A percentile compares a stretch with the other conserved stretches of the same genome.
phyloP scores from a whole-genome alignment of 2,888 invertebrate species.

The Perizoma flavofasciatum region DNA sequence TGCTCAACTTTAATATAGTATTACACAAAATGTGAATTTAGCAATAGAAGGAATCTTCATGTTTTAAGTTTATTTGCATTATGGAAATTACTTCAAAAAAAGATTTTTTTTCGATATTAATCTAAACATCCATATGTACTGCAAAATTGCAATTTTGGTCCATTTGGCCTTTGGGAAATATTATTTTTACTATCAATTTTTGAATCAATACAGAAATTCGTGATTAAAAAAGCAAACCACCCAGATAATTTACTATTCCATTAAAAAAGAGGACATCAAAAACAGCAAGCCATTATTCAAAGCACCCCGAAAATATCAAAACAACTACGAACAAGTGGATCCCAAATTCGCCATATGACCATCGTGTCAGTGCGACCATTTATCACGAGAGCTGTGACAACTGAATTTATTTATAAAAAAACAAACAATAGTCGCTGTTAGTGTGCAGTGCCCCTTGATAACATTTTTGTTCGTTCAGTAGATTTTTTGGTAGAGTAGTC shows the following conservation, averaged over 20 bases:
- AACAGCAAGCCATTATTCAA: slow-evolving; percentile 45
- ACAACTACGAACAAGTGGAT: slow-evolving; percentile 67
- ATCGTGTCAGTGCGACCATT: slow-evolving; percentile 72
- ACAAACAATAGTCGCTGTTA: slow-evolving; percentile 72
- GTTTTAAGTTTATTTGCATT: too few relatives aligned
- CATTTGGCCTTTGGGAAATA: too few relatives aligned
- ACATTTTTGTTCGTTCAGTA: slow-evolving; percentile 60
- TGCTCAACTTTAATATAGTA: too few relatives aligned
- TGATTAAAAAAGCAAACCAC: slow-evolving; percentile 28
- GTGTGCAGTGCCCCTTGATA: slow-evolving; percentile 64
- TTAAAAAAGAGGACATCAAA: slow-evolving; percentile 34
- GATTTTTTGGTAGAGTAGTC: slow-evolving; percentile 52
- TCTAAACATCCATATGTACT: too few relatives aligned
- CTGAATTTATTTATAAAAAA: slow-evolving; percentile 82
- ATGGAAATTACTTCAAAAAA: too few relatives aligned
- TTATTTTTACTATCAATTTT: too few relatives aligned
- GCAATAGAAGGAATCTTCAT: too few relatives aligned
- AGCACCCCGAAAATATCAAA: slow-evolving; percentile 45
- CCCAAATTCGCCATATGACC: slow-evolving; percentile 78
- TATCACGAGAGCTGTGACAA: slow-evolving; percentile 80
- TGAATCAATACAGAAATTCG: too few relatives aligned
- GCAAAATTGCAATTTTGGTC: too few relatives aligned
- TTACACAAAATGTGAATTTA: too few relatives aligned
- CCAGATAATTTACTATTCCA: slow-evolving; percentile 37
- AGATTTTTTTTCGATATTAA: too few relatives aligned